Base-by-base conservation (phyloP, 2,888 invertebrate species). In the Acholoe squamosa region DNA sequence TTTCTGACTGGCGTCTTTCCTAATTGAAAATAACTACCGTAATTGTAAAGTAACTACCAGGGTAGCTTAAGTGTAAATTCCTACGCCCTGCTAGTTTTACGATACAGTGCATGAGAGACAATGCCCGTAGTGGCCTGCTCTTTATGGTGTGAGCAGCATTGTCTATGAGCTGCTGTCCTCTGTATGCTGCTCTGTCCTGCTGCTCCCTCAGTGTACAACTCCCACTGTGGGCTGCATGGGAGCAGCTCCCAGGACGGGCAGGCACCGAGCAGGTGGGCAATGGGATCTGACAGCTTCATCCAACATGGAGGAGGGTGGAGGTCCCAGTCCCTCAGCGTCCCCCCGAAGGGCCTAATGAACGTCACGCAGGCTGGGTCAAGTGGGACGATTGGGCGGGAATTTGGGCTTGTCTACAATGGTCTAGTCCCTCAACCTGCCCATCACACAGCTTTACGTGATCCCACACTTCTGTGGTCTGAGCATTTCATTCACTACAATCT, bases 281-380 rank as follows among this genome's bases (percentile, higher is more conserved):
- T 80, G 34, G 80, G 80, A 80, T 25, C 80, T 80, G 80, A 80
- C 80, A 80, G 80, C 80, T 43, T 80, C 80, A 80, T 80, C 80
- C 80, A 80, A 80, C 80, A 80, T 80, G 80, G 80, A 80, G 80
- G 80, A 80, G 80, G 80, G 33, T 16, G 80, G 80, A 19, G 34
- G 43, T 43, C 80, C 14, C 80, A 43, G 34, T 43, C 33, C 80
- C 19, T 16, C 22, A 14, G 80, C 80, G 10, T 80, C 16, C 80
- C 80, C 43, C 80, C 5, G 7, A 43, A 80, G 80, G 80, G 34
- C 43, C 80, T 80, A 80, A 80, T 80, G 80, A 80, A 80, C 80
- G 80, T 80, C 80, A 80, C 80, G 80, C 80, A 43, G 80, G 7
- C 80, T 22, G 80, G 80, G 80, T 80, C 80, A 80, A 80, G 80